A percentile compares a stretch with the other conserved stretches of the same genome.
Evolutionary conservation across 2,797 vertebrate genomes (phyloP).

Genomic region (Enoplosus armatus): DNA sequence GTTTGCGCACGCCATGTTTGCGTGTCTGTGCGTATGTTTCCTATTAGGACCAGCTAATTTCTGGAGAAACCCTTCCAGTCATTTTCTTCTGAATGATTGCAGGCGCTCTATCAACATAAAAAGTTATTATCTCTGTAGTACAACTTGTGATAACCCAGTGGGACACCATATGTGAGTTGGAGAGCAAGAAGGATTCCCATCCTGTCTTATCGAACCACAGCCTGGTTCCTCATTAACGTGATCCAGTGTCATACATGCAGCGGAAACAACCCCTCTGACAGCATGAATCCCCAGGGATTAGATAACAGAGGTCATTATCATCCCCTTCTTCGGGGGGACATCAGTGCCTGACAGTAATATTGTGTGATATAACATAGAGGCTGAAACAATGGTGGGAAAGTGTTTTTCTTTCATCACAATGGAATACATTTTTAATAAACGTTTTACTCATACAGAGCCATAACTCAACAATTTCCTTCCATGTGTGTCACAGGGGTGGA

Average conservation of each 20-base stretch:
- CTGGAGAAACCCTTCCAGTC: slow-evolving; percentile 65
- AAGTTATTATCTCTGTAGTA: slow-evolving; percentile 42
- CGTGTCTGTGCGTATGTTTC: slow-evolving; percentile 67
- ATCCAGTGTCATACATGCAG: slow-evolving; percentile 57
- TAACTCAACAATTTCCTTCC: slow-evolving; percentile 12
- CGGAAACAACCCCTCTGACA: slow-evolving; percentile 63
- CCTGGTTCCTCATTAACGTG: slow-evolving; percentile 59
- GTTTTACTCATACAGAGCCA: slow-evolving; percentile 23
- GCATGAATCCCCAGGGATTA: slow-evolving; percentile 50
- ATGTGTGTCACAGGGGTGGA: slow-evolving; percentile 29
- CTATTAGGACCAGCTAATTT: slow-evolving; percentile 77
- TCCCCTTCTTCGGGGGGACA: slow-evolving; percentile 43
- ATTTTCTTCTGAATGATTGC: slow-evolving; percentile 50
- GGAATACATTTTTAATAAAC: slow-evolving; percentile 20
- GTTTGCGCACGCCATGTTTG: slow-evolving; percentile 43
- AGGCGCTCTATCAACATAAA: slow-evolving; percentile 47
- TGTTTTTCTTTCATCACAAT: slow-evolving; percentile 40
- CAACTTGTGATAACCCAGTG: slow-evolving; percentile 46
- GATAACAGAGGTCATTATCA: slow-evolving; percentile 66
- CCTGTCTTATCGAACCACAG: slow-evolving; percentile 54
- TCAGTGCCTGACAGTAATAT: slow-evolving; percentile 58
- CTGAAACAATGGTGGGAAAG: slow-evolving; percentile 35
- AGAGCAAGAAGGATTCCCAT: slow-evolving; percentile 28
- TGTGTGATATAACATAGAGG: slow-evolving; percentile 40
- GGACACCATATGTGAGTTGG: slow-evolving; percentile 36